phyloP scores from a whole-genome alignment of 1,140 invertebrate genomes.

The Zelostemma sp. region DNA sequence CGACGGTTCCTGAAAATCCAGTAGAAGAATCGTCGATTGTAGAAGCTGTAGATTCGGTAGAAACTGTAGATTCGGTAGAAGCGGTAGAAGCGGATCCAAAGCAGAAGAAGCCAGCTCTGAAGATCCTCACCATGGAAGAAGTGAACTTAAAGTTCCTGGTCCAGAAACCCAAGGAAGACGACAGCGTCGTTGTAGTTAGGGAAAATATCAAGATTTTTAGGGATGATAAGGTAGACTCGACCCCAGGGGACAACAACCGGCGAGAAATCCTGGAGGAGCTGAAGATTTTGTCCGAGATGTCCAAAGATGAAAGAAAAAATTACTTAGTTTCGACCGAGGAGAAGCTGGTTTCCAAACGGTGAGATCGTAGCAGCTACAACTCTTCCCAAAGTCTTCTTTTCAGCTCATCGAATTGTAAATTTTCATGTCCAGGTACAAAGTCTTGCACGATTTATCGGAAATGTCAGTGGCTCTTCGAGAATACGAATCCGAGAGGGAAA shows the following conservation, averaged over 20 bases:
- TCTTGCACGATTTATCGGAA: constrained; percentile 59
- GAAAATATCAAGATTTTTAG: too few species aligned
- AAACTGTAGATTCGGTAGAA: not conserved
- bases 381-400: too few species aligned
- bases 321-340: constrained; percentile 51
- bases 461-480: constrained; percentile 59
- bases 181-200: too few species aligned
- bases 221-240: not conserved
- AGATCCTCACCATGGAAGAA: constrained; percentile 30
- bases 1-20: too few species aligned
- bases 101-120: constrained; percentile 7
- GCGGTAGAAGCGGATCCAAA: not conserved
- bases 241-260: constrained; percentile 8
- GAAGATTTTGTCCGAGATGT: constrained; percentile 23
- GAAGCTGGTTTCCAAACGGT: constrained; percentile 60
- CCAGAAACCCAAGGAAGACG: too few species aligned
- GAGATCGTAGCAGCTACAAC: constrained; percentile 7
- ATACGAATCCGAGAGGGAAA: constrained; percentile 60
- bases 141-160: constrained; percentile 21
- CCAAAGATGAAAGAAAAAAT: constrained; percentile 48
- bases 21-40: too few species aligned
- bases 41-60: too few species aligned
- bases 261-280: constrained; percentile 23
- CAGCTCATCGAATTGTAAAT: too few species aligned
- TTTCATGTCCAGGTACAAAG: constrained; percentile 56